Evolutionary conservation across 2,113 vertebrate species (phyloP).

Genomic region (Amia ocellicauda): DNA sequence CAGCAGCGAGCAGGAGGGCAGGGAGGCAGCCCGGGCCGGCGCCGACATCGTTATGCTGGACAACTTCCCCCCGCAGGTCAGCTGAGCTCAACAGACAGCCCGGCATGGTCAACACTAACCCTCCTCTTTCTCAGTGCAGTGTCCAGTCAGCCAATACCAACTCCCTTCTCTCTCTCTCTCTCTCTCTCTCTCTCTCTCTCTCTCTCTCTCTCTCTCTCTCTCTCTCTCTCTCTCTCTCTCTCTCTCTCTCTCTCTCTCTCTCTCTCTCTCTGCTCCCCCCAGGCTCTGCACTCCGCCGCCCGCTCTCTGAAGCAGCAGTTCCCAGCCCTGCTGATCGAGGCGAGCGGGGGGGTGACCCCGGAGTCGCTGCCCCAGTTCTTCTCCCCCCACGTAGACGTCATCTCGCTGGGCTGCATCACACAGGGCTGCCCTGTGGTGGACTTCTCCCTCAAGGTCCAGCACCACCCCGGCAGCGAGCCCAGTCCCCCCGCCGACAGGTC

Average conservation of each 20-base stretch:
- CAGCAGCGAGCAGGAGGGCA: conserved; percentile 54
- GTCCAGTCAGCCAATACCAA: background rate
- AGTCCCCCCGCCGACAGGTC: no score
- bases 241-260: background rate
- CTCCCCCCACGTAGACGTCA: conserved; percentile 63
- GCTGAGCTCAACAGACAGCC: no score
- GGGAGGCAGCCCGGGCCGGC: conserved; percentile 59
- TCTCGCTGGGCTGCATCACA: conserved; percentile 78
- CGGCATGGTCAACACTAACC: no score
- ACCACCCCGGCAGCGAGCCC: no score
- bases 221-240: background rate
- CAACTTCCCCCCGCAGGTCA: conserved; percentile 72
- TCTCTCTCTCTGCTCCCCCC: background rate
- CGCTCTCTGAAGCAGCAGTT: conserved; percentile 58
- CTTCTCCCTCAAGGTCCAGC: conserved; percentile 74
- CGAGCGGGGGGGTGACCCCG: conserved; percentile 71
- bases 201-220: background rate
- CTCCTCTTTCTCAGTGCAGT: background rate
- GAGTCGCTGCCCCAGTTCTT: conserved; percentile 58
- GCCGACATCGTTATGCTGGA: conserved; percentile 77
- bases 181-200: background rate
- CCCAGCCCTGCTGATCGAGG: conserved; percentile 61
- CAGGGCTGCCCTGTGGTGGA: conserved; percentile 71
- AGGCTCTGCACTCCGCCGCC: conserved; percentile 68
- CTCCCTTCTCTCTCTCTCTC: background rate